Evolutionary conservation across 1,140 invertebrate genomes (phyloP).

Genomic region (Apis cerana): DNA sequence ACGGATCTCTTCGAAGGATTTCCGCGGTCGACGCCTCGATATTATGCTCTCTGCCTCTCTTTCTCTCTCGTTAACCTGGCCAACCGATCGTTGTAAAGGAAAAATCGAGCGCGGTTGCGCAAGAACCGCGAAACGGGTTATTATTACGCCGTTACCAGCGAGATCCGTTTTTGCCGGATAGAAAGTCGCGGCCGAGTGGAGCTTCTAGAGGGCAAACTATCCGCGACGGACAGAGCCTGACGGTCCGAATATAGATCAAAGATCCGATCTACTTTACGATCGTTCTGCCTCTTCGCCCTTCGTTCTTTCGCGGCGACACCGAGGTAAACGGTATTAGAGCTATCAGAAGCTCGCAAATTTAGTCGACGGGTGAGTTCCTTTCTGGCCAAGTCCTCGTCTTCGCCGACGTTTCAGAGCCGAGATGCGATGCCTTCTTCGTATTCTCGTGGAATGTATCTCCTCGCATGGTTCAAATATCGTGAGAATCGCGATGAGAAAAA

Average conservation of each 20-base stretch:
- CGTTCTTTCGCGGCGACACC: slow-evolving; percentile 33
- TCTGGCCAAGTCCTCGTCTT: background rate
- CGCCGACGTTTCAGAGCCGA: too few species aligned
- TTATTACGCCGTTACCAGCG: slow-evolving; percentile 43
- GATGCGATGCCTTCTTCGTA: background rate
- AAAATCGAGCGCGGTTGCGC: slow-evolving; percentile 37
- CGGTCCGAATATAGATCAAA: slow-evolving; percentile 78
- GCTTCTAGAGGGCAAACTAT: slow-evolving; percentile 6
- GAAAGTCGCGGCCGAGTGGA: background rate
- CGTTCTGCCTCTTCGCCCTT: slow-evolving; percentile 42
- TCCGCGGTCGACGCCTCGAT: slow-evolving; percentile 14
- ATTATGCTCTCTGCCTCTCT: background rate
- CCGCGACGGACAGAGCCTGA: background rate
- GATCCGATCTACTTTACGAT: slow-evolving; percentile 78
- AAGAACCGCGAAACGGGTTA: slow-evolving; percentile 43
- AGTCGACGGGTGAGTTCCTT: slow-evolving; percentile 13
- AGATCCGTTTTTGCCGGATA: slow-evolving; percentile 32
- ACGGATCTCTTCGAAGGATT: slow-evolving; percentile 32
- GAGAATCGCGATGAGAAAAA: too few species aligned
- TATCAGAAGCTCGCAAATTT: slow-evolving; percentile 64
- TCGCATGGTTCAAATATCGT: too few species aligned
- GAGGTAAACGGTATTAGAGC: slow-evolving; percentile 69
- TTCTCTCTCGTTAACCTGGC: background rate
- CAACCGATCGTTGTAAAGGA: background rate
- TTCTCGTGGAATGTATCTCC: background rate